Base-by-base conservation (phyloP, 1,140 invertebrate genomes). In the Camponotus vicinus region DNA sequence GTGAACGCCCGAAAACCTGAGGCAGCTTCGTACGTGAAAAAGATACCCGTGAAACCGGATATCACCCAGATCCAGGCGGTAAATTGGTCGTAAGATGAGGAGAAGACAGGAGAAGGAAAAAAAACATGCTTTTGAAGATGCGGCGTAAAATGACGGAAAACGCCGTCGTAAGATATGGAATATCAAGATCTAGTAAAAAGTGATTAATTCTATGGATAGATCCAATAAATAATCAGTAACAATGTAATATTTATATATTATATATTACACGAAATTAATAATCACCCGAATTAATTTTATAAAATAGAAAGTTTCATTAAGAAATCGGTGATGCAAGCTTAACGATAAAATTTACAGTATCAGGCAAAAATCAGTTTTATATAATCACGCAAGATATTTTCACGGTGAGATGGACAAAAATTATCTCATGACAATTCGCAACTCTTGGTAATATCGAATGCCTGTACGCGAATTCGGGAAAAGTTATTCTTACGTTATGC, bases 21-120 rank as follows among this genome's bases (percentile, higher is more conserved):
- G 55, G 21, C 37, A 40, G 32, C 69, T 21, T 7, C 11, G 21
- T 37, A 57, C 18, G 57, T 63, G 79, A 83, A 61, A 83, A 83
- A 40, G 61, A 82, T 34, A 70, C 37, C 34, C 67, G 49, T 52
- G 79, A 82, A 71, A 82, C 67, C 79, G 79, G 79, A 83, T 61
- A 61, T 83, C 55, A 61, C 69, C 69, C 69, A 75, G 40, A 83
- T 83, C 49, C 27, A 21, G 27, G 37, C 37, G 34, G 15, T 15
- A 55, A 8, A 52, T 52, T 83, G 27, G 9, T 34, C 45, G 27
- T 21, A 52, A 55, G 27, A 13, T 0, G 79, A 59, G 52, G 32
- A 57, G 49, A 52, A 52, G 49, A 18, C 2, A 9, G 27, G 45
- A 3, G 11, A 21, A 6, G 2, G 5, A 34, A 78, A 59, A 61